phyloP scores from a whole-genome alignment of 2,113 vertebrate species.

The Myotis brandtii region DNA sequence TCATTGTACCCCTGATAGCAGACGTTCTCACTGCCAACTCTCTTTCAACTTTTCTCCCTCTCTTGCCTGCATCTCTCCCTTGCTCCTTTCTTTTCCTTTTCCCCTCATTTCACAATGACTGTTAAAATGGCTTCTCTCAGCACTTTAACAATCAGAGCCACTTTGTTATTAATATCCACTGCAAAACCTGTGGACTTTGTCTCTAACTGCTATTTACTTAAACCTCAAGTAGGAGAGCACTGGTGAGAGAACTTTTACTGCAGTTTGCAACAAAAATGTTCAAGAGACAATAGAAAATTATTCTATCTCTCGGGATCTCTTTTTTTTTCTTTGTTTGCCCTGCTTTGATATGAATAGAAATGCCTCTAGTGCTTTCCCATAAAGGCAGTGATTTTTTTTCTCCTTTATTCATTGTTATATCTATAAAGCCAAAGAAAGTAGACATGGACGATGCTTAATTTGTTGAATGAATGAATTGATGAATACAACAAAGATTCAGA shows the following conservation, averaged over 20 bases:
- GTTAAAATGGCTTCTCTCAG: background rate
- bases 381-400: background rate
- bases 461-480: slow-evolving; percentile 23
- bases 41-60: background rate
- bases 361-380: background rate
- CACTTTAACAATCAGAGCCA: background rate
- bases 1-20: background rate
- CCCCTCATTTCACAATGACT: background rate
- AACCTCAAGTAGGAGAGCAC: background rate
- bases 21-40: background rate
- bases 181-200: background rate
- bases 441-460: background rate
- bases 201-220: background rate
- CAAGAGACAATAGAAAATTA: background rate
- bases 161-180: background rate
- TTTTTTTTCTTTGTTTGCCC: background rate
- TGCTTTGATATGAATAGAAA: background rate
- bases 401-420: slow-evolving; percentile 36
- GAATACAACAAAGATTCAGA: slow-evolving; percentile 35
- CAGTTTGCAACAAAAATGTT: background rate
- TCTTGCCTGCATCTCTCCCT: background rate
- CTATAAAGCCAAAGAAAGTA: background rate
- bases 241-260: background rate
- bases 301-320: background rate
- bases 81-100: background rate